A percentile compares a stretch with the other conserved stretches of the same genome.
These are phyloP conservation scores for Spodoptera frugiperda DNA, from an alignment of 1,140 invertebrate genomes.

Conservation along the genomic window DNA sequence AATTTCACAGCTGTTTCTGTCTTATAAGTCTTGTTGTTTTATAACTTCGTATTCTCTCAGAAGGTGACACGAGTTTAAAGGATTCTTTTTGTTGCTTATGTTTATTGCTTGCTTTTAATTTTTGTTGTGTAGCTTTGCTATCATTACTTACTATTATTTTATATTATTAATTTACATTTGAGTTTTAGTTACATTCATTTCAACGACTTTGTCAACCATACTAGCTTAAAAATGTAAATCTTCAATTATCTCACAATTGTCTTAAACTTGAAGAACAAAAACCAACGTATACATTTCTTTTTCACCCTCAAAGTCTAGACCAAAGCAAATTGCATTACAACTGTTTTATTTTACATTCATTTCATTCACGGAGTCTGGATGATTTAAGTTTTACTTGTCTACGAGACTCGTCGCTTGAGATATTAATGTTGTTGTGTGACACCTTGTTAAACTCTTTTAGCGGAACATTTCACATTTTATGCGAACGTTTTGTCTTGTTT, in stretches of 20 bases:
- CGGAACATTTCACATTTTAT: too few species aligned
- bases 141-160: background rate
- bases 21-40: constrained; percentile 37
- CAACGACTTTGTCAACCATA: background rate
- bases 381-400: constrained; percentile 41
- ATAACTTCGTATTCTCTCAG: constrained; percentile 27
- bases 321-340: constrained; percentile 34
- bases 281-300: constrained; percentile 9
- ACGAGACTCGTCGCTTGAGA: background rate
- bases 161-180: too few species aligned
- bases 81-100: constrained; percentile 15
- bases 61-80: constrained; percentile 24
- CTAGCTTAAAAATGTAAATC: background rate
- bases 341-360: constrained; percentile 41
- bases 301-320: constrained; percentile 16
- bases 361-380: constrained; percentile 8
- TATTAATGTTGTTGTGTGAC: constrained; percentile 1
- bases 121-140: background rate
- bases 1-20: constrained; percentile 39
- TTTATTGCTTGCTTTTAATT: background rate
- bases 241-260: constrained; percentile 3
- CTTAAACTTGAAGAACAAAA: constrained; percentile 1
- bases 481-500: too few species aligned
- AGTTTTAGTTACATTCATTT: too few species aligned
- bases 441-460: constrained; percentile 22